Evolutionary conservation across 2,797 vertebrate species (phyloP).

Genomic region (Lepidocolaptes lacrymiger): DNA sequence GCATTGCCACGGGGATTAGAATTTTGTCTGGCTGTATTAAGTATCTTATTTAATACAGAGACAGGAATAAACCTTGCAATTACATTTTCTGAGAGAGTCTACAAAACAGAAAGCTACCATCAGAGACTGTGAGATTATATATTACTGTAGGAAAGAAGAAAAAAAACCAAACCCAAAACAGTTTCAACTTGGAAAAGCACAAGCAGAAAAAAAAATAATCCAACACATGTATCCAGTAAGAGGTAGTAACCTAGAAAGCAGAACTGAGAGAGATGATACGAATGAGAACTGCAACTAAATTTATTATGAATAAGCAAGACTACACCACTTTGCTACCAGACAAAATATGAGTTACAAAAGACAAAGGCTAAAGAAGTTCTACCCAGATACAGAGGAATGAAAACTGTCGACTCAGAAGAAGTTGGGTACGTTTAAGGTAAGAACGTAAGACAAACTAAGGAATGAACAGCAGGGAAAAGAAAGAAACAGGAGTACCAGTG

Average conservation of each 20-base stretch:
- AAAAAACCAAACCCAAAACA: background rate
- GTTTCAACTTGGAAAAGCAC: background rate
- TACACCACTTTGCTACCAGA: background rate
- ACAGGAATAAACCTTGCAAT: conserved; percentile 45
- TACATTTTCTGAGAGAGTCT: conserved; percentile 43
- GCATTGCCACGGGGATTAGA: conserved; percentile 38
- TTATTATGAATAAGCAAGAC: background rate
- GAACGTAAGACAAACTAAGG: background rate
- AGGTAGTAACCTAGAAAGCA: background rate
- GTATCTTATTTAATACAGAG: conserved; percentile 56
- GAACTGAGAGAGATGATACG: background rate
- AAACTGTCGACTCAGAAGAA: background rate
- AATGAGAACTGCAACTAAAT: background rate
- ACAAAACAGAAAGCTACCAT: conserved; percentile 7
- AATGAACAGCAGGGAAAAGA: background rate
- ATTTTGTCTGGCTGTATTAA: conserved; percentile 51
- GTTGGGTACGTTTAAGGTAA: background rate
- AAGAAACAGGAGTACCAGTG: background rate
- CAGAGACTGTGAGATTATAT: background rate
- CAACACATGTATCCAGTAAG: background rate
- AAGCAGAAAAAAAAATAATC: background rate
- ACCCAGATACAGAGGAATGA: background rate
- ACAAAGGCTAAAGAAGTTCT: background rate
- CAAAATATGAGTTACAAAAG: background rate
- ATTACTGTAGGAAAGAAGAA: background rate